These are phyloP conservation scores for Lamprologus sp. DNA, from an alignment of 2,113 vertebrate genomes.

Conservation along the genomic window DNA sequence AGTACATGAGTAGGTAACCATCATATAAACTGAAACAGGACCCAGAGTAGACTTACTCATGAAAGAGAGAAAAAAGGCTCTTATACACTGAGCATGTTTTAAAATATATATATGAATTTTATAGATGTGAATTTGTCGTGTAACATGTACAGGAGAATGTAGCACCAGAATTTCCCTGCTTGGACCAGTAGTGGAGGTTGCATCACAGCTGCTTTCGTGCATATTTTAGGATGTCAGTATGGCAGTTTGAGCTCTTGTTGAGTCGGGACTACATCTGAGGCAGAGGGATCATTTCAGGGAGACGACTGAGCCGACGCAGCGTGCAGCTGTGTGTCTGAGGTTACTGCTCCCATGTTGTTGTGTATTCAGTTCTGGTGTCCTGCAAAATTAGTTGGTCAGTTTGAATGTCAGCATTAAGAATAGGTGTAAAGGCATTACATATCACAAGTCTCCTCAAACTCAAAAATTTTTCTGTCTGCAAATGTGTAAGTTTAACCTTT, in stretches of 20 bases:
- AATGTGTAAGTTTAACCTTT: not conserved
- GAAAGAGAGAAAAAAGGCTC: not conserved
- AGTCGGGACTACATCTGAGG: not conserved
- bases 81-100: not conserved
- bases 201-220: not conserved
- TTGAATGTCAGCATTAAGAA: not conserved
- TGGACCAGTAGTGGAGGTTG: not conserved
- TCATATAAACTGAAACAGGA: not conserved
- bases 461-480: not conserved
- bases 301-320: not conserved
- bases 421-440: not conserved
- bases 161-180: not conserved
- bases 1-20: not conserved
- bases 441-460: not conserved
- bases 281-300: not conserved
- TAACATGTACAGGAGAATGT: not conserved
- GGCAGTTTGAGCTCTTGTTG: not conserved
- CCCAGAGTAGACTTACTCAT: not conserved
- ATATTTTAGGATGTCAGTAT: not conserved
- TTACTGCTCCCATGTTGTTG: not conserved
- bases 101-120: not conserved
- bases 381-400: not conserved
- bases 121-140: not conserved
- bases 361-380: not conserved
- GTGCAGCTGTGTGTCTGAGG: not conserved